Conservation (phyloP, 2,113 vertebrate species). For the Perca schrenkii region DNA sequence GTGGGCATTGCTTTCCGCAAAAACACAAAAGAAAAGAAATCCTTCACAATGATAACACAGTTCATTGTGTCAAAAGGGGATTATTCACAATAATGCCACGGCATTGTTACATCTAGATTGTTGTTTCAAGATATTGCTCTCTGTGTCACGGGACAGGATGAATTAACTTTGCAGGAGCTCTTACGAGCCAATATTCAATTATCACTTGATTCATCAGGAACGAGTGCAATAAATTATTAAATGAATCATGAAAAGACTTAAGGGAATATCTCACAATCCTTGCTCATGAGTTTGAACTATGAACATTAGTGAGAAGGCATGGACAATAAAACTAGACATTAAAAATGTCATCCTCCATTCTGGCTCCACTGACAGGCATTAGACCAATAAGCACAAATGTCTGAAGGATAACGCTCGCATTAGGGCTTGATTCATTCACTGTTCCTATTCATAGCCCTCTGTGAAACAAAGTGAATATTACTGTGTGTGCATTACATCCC, state of each 20-base stretch:
- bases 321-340: conserved; percentile 71
- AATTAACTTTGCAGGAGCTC: conserved; percentile 30
- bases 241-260: conserved; percentile 30
- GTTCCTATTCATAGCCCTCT: conserved; percentile 61
- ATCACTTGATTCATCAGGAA: conserved; percentile 47
- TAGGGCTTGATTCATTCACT: conserved; percentile 71
- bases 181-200: conserved; percentile 39
- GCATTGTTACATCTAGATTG: conserved; percentile 60
- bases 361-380: conserved; percentile 66
- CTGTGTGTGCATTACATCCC: conserved; percentile 59
- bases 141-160: conserved; percentile 24
- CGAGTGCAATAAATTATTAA: conserved; percentile 25
- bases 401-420: conserved; percentile 76
- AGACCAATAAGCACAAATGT: conserved; percentile 70
- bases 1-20: conserved; percentile 41
- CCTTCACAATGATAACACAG: conserved; percentile 58
- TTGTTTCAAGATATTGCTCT: conserved; percentile 51
- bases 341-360: conserved; percentile 64
- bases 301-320: conserved; percentile 55
- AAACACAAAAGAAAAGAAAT: conserved; percentile 75
- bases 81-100: conserved; percentile 65
- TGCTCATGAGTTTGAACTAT: conserved; percentile 50
- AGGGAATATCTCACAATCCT: conserved; percentile 35
- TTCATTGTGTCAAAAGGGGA: conserved; percentile 72
- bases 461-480: conserved; percentile 72